phyloP scores from a whole-genome alignment of 2,797 vertebrate genomes.

The Xyrichtys novacula region DNA sequence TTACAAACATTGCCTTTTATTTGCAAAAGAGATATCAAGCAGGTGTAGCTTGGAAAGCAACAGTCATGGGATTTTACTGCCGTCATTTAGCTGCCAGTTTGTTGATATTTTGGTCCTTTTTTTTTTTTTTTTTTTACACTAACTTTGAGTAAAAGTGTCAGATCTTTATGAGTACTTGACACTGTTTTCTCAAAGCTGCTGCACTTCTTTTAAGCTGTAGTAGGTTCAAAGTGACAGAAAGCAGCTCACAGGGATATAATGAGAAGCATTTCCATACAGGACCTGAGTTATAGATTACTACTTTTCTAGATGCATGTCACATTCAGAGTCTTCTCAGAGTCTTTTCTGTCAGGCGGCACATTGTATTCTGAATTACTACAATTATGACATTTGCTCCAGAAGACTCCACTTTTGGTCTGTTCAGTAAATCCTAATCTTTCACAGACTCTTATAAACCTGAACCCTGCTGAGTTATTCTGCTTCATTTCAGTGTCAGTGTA shows the following conservation, averaged over 20 bases:
- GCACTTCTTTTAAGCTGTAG: background rate
- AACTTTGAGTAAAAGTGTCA: background rate
- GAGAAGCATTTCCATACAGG: background rate
- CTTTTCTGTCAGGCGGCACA: slow-evolving; percentile 5
- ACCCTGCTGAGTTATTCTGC: slow-evolving; percentile 29
- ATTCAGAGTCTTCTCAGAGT: too few species aligned
- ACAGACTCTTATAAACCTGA: slow-evolving; percentile 17
- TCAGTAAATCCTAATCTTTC: slow-evolving; percentile 45
- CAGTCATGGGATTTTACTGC: background rate
- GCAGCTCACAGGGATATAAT: background rate
- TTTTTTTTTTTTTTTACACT: too few species aligned
- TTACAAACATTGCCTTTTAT: background rate
- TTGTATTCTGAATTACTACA: slow-evolving; percentile 28
- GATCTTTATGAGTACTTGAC: background rate
- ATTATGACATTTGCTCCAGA: slow-evolving; percentile 41
- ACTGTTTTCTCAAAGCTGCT: background rate
- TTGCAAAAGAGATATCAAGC: background rate
- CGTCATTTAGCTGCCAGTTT: background rate
- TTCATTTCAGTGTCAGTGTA: slow-evolving; percentile 5
- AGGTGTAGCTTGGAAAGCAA: background rate
- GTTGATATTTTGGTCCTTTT: background rate
- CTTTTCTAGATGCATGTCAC: slow-evolving; percentile 12
- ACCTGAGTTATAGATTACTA: slow-evolving; percentile 1
- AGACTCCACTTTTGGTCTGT: slow-evolving; percentile 47
- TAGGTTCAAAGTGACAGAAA: background rate